Evolutionary conservation across 2,797 vertebrate genomes (phyloP).

Genomic region (Oreochromis mossambicus): DNA sequence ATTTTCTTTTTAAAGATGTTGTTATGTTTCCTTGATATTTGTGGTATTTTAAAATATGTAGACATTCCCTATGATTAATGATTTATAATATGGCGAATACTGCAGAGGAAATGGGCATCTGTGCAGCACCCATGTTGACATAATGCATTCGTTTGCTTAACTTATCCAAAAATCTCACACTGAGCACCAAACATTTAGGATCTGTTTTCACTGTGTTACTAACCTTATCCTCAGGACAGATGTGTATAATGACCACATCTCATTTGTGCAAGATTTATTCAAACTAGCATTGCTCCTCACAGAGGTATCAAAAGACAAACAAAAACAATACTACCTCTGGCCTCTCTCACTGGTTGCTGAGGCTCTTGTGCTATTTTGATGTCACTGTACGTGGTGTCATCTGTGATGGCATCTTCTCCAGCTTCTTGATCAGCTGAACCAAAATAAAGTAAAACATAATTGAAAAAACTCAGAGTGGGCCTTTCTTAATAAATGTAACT

Average conservation of each 20-base stretch:
- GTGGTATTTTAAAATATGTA: neutral
- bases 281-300: rapidly evolving
- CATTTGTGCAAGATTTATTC: rapidly evolving
- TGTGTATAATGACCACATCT: neutral
- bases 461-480: rapidly evolving
- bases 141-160: rapidly evolving
- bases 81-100: rapidly evolving
- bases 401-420: neutral
- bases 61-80: neutral
- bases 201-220: neutral
- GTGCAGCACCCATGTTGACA: neutral
- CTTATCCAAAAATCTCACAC: neutral
- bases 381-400: neutral
- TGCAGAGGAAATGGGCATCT: rapidly evolving
- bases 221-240: rapidly evolving
- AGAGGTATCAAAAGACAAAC: rapidly evolving
- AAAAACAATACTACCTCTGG: neutral
- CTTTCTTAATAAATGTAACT: rapidly evolving
- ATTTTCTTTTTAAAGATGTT: neutral
- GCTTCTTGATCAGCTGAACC: neutral
- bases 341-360: rapidly evolving
- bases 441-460: rapidly evolving
- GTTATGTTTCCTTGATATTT: neutral
- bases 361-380: neutral
- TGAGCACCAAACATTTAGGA: neutral